Conservation (phyloP, 2,888 invertebrate genomes). For the Pedicia rivosa region DNA sequence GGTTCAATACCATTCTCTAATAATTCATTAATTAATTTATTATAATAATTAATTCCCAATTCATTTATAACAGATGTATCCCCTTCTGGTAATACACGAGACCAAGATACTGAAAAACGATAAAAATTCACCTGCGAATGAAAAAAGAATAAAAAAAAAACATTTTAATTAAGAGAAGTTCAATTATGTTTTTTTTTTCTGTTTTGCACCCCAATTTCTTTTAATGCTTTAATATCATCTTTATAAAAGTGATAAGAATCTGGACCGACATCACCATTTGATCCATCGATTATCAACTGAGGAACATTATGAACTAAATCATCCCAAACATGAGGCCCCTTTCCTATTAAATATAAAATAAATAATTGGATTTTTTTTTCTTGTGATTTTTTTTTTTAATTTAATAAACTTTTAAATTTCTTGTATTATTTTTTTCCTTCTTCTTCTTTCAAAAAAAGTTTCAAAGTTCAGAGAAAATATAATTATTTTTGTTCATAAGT, state of each 20-base stretch:
- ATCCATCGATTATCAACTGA: conserved; percentile 23
- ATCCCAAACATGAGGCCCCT: conserved; percentile 34
- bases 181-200: no score
- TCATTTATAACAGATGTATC: conserved; percentile 36
- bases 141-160: background rate
- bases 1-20: conserved; percentile 42
- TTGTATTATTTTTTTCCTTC: no score
- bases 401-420: no score
- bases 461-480: no score
- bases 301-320: conserved; percentile 16
- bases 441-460: no score
- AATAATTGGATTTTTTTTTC: no score
- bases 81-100: conserved; percentile 42
- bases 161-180: no score
- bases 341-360: conserved; percentile 35
- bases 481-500: no score
- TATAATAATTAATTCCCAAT: conserved; percentile 45
- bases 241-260: conserved; percentile 38
- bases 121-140: conserved; percentile 18
- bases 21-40: conserved; percentile 43
- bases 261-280: conserved; percentile 36
- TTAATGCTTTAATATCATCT: conserved; percentile 36
- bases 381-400: no score
- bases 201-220: no score
- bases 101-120: conserved; percentile 46